Evolutionary conservation across 2,888 invertebrate species (phyloP), one percentile per base, ranked within the genome.

Genomic region (Drosophila imparisetae): DNA sequence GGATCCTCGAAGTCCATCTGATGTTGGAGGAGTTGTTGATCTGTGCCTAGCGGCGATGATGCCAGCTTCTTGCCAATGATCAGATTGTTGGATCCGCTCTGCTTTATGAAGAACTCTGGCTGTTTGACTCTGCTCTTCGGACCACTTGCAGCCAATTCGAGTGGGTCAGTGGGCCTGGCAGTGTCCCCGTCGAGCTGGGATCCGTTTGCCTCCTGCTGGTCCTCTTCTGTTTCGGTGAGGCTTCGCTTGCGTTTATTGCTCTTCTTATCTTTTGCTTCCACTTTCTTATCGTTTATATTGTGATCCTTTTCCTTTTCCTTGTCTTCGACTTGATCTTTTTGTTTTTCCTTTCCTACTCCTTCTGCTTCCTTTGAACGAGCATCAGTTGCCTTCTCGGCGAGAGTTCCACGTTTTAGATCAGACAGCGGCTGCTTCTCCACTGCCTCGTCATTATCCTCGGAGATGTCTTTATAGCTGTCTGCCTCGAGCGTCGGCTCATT

Each of bases 31-130:
- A 62, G 48, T 0, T 38, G 60, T 74, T 67, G 8, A 2, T 30
- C 15, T 40, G 3, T 15, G 30, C 0, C 6, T 40, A 18, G 2
- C 50, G 11, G 30, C 21, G 40, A 11, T 0, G 66, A 1, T 34
- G 24, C 8, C 15, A 4, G 60, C 27, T 82, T 84, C 42, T 79
- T 78, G 40, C 86, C 66, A 42, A 89, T 89, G 13, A 87, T 70
- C 2, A 89, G 57, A 7, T 73, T 62, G n/a, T 75, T 71, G 10
- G 72, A 64, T 5, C 15, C 64, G 58, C 55, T 72, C 45, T 78
- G 71, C 59, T 86, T 86, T 42, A 90, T 80, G 13, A 85, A 83
- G 54, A 91, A 90, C 50, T 72, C 81, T 1, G 58, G 48, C 54
- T 69, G 66, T 13, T 67, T 62, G 32, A 4, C 13, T 8, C 15